Percentiles rank a stretch among this genome's conserved stretches.
These are phyloP conservation scores for Sphyrna mokarran DNA, from an alignment of 2,113 vertebrate genomes.

Conservation along the genomic window DNA sequence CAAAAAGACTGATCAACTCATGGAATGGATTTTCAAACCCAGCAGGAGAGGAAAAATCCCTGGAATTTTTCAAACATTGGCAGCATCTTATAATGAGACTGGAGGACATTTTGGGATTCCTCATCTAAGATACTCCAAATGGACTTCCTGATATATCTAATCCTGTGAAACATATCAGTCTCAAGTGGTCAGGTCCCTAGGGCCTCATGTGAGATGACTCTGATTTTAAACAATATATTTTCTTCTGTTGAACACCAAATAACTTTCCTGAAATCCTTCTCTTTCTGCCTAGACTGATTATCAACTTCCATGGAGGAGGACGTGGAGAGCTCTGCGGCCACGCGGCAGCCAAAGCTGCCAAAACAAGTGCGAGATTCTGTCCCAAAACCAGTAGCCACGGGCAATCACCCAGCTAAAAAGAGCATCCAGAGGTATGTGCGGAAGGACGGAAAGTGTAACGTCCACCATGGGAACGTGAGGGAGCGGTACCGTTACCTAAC, in stretches of 20 bases:
- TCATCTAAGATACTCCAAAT: not conserved
- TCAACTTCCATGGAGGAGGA: conserved; percentile 81
- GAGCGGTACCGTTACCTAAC: conserved; percentile 95
- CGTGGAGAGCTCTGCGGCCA: conserved; percentile 83
- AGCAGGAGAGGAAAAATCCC: not conserved
- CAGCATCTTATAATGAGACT: not conserved
- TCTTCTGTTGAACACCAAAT: not conserved
- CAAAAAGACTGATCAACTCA: not conserved
- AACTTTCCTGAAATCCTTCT: not conserved
- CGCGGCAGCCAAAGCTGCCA: conserved; percentile 77
- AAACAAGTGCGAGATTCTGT: conserved; percentile 82
- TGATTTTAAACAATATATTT: not conserved
- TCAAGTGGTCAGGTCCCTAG: too few species aligned
- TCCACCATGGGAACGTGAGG: conserved; percentile 89
- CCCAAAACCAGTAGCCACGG: conserved; percentile 65
- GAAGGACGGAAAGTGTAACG: conserved; percentile 97
- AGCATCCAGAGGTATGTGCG: conserved; percentile 91
- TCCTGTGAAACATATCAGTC: not conserved
- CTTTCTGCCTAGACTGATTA: not conserved
- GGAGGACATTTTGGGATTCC: not conserved
- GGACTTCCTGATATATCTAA: not conserved
- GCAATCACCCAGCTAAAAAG: conserved; percentile 63
- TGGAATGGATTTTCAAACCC: not conserved
- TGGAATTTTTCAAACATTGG: not conserved
- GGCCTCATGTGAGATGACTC: not conserved